These are phyloP conservation scores for Atopsyche davidsoni DNA, from an alignment of 1,140 invertebrate species.

Conservation along the genomic window DNA sequence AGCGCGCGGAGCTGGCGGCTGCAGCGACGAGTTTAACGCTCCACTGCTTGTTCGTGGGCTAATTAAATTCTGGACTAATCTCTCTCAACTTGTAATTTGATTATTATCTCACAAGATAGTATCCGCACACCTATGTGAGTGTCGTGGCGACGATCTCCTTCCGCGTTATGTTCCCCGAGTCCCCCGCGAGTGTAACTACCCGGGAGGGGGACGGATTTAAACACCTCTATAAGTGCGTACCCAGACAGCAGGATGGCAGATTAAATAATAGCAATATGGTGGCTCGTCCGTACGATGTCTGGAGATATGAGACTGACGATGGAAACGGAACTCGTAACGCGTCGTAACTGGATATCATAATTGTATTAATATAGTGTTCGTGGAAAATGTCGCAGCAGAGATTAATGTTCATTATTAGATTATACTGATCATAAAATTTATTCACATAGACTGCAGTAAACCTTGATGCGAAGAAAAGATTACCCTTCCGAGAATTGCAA, in stretches of 20 bases:
- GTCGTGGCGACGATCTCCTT: constrained; percentile 15
- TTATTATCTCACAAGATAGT: constrained; percentile 30
- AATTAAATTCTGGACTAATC: constrained; percentile 32
- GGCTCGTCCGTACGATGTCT: neutral
- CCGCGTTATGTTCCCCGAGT: constrained; percentile 2
- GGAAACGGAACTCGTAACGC: too few relatives aligned
- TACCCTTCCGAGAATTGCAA: too few relatives aligned
- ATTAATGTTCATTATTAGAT: too few relatives aligned
- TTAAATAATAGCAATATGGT: constrained; percentile 2
- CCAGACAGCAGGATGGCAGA: neutral
- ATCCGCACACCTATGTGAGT: constrained; percentile 24
- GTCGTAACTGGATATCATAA: too few relatives aligned
- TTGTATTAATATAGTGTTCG: too few relatives aligned
- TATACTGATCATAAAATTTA: too few relatives aligned
- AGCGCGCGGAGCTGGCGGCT: constrained; percentile 5
- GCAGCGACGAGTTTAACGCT: constrained; percentile 28
- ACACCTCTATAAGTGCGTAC: constrained; percentile 9
- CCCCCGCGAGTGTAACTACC: constrained; percentile 6
- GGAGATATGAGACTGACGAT: neutral
- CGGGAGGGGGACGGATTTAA: constrained; percentile 5
- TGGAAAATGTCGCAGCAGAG: too few relatives aligned
- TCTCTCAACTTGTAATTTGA: constrained; percentile 32
- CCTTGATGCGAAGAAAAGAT: too few relatives aligned
- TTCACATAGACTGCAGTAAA: too few relatives aligned
- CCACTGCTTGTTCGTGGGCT: constrained; percentile 29